A percentile compares a stretch with the other conserved stretches of the same genome.
Evolutionary conservation across 1,140 invertebrate genomes (phyloP).

Genomic region (Nomia melanderi): DNA sequence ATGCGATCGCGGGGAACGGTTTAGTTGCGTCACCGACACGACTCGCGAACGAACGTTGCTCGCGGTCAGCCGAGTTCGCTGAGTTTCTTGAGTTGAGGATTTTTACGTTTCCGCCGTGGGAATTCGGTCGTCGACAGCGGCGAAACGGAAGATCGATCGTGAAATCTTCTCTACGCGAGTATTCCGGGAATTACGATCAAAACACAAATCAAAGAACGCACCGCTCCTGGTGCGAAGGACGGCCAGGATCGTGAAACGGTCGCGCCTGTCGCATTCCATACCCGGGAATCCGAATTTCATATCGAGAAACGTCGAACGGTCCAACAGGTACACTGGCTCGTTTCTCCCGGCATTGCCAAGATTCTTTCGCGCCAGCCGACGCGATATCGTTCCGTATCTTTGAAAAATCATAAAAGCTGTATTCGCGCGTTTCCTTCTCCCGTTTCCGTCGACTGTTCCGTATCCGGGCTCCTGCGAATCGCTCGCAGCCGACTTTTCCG

Average conservation of each 20-base stretch:
- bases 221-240: neutral
- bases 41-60: neutral
- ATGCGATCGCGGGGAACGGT: conserved; percentile 22
- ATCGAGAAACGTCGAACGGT: neutral
- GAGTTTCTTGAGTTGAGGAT: neutral
- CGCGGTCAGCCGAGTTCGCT: neutral
- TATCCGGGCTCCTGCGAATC: too few relatives aligned
- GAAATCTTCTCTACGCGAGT: too few relatives aligned
- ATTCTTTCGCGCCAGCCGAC: neutral
- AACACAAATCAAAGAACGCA: too few relatives aligned
- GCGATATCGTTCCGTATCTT: conserved; percentile 5
- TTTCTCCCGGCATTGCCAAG: neutral
- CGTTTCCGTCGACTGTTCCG: too few relatives aligned
- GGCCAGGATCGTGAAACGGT: neutral
- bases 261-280: conserved; percentile 1
- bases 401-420: conserved; percentile 16
- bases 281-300: conserved; percentile 25
- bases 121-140: too few relatives aligned
- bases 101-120: neutral
- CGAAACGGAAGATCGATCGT: too few relatives aligned
- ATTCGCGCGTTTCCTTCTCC: neutral
- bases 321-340: conserved; percentile 32
- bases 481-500: conserved; percentile 25
- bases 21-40: conserved; percentile 3
- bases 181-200: too few relatives aligned